Conservation (phyloP, 2,113 vertebrate species). For the Chaetorhynchus papuensis region DNA sequence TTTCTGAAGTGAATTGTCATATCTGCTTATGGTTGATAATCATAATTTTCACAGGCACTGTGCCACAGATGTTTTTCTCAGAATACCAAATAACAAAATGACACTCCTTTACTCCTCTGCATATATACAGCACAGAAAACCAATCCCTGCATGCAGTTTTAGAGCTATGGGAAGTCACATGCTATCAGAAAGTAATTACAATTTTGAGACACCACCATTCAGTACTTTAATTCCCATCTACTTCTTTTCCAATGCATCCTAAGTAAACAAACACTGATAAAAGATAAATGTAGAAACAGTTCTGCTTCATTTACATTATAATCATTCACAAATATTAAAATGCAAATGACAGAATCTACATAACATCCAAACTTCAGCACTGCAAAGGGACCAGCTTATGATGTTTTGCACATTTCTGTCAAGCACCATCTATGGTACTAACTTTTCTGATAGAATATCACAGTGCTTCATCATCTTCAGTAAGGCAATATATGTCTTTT, state of each 20-base stretch:
- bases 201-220: background rate
- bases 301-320: background rate
- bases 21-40: conserved; percentile 24
- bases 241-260: background rate
- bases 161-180: background rate
- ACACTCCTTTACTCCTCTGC: background rate
- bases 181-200: background rate
- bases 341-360: background rate
- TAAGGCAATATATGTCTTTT: background rate
- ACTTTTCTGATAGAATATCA: background rate
- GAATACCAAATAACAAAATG: background rate
- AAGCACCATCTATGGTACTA: background rate
- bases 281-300: background rate
- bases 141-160: background rate
- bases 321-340: conserved; percentile 11
- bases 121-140: background rate
- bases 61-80: conserved; percentile 4
- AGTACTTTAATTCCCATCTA: background rate
- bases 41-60: conserved; percentile 17
- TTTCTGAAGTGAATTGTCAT: background rate
- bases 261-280: background rate
- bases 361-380: background rate
- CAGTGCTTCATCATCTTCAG: background rate
- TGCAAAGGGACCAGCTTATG: background rate
- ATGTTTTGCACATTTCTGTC: background rate